Conservation (phyloP, 2,888 invertebrate genomes). For the Mimumesa dahlbomi region DNA sequence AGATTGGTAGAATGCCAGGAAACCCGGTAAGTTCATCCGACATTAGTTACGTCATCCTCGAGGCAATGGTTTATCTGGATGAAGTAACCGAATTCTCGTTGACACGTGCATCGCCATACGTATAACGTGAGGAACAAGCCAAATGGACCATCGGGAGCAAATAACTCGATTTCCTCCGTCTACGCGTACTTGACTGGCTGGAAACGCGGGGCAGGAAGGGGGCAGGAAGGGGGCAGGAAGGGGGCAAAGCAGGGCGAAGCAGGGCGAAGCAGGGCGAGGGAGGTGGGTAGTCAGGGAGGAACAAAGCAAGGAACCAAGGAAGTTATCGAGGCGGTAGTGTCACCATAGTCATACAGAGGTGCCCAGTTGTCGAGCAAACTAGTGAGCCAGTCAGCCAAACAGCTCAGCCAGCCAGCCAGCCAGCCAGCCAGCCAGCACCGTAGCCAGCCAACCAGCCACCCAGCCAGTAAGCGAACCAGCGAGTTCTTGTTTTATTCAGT, state of each 20-base stretch:
- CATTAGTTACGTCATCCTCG: slow-evolving; percentile 58
- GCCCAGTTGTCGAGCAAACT: slow-evolving; percentile 65
- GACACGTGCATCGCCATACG: slow-evolving; percentile 65
- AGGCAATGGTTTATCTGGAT: slow-evolving; percentile 48
- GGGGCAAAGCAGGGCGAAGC: neutral
- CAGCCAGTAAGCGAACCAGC: slow-evolving; percentile 57
- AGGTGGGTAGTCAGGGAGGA: slow-evolving; percentile 24
- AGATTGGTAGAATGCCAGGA: slow-evolving; percentile 57
- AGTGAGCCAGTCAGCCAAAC: slow-evolving; percentile 60
- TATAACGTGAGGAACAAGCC: slow-evolving; percentile 42
- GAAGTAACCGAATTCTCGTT: slow-evolving; percentile 64
- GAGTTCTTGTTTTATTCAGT: slow-evolving; percentile 80
- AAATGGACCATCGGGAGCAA: slow-evolving; percentile 63
- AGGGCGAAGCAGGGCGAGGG: neutral
- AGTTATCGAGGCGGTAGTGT: slow-evolving; percentile 68
- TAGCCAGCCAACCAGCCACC: slow-evolving; percentile 46
- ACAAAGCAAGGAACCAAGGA: slow-evolving; percentile 60
- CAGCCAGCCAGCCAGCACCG: slow-evolving; percentile 37
- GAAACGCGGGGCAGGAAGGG: slow-evolving; percentile 18
- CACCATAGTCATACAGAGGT: slow-evolving; percentile 63
- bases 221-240: slow-evolving; percentile 13
- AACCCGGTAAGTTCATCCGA: slow-evolving; percentile 48
- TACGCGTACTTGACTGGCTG: slow-evolving; percentile 58
- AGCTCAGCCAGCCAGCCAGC: slow-evolving; percentile 49
- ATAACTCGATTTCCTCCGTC: slow-evolving; percentile 63